Conservation (phyloP, 2,888 invertebrate species). For the Philopedon plagiatum region DNA sequence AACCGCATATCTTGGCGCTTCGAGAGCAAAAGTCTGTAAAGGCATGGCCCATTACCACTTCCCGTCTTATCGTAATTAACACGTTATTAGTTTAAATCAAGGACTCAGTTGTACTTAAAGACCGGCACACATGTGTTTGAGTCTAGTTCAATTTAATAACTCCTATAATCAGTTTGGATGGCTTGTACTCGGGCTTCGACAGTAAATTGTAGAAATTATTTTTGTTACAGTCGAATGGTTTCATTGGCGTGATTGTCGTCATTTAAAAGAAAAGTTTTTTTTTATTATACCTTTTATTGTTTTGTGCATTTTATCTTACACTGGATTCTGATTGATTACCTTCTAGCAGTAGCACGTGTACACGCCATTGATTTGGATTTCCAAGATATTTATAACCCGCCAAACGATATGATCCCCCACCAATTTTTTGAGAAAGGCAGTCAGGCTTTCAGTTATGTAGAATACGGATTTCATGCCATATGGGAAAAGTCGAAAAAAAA, state of each 20-base stretch:
- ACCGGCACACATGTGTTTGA: constrained; percentile 41
- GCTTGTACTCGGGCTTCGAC: background rate
- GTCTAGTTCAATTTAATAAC: constrained; percentile 27
- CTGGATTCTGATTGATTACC: too few relatives aligned
- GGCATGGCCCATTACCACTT: constrained; percentile 62
- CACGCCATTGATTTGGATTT: too few relatives aligned
- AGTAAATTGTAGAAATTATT: constrained; percentile 14
- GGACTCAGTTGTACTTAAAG: constrained; percentile 43
- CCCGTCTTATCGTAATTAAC: constrained; percentile 64
- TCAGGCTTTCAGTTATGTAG: too few relatives aligned
- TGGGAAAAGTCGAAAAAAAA: too few relatives aligned
- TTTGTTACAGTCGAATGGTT: background rate
- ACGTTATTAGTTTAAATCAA: constrained; percentile 64
- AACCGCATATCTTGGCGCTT: constrained; percentile 28
- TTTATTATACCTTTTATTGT: too few relatives aligned
- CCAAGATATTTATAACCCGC: too few relatives aligned
- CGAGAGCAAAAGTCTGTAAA: constrained; percentile 29
- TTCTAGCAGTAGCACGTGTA: too few relatives aligned
- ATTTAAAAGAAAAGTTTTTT: background rate
- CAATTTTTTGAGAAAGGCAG: too few relatives aligned
- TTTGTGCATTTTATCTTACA: too few relatives aligned
- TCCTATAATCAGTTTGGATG: constrained; percentile 16
- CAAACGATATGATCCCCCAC: too few relatives aligned
- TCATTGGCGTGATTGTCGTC: background rate
- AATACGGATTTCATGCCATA: too few relatives aligned